A percentile compares a stretch with the other conserved stretches of the same genome.
These are phyloP conservation scores for Aricia agestis DNA, from an alignment of 1,140 invertebrate genomes.

Conservation along the genomic window DNA sequence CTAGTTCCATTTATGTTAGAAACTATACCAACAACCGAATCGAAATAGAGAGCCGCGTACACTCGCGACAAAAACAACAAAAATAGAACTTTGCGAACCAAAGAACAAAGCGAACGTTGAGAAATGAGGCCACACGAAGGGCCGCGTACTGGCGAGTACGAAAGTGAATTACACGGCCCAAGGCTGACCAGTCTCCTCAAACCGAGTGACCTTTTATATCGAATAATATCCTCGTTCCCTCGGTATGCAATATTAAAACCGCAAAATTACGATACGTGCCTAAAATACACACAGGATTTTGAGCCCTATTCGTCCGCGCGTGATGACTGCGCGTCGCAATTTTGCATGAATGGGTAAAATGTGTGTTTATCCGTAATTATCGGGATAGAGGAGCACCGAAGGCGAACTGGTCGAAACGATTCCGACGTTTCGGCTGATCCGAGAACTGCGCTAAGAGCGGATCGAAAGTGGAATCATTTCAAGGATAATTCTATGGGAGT, in stretches of 20 bases:
- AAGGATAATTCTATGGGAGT: not conserved
- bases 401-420: constrained; percentile 15
- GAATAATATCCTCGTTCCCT: constrained; percentile 69
- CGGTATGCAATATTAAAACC: constrained; percentile 53
- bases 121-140: constrained; percentile 70
- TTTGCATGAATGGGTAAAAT: constrained; percentile 17
- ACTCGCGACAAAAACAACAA: constrained; percentile 1
- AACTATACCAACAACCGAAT: not conserved
- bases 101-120: constrained; percentile 59
- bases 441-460: not conserved
- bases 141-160: constrained; percentile 57
- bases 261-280: constrained; percentile 37
- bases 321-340: not conserved
- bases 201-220: constrained; percentile 66
- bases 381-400: constrained; percentile 22
- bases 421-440: constrained; percentile 1
- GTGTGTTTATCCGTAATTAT: constrained; percentile 20
- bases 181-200: constrained; percentile 72
- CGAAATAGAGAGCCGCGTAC: not conserved
- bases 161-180: constrained; percentile 67
- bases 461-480: not conserved
- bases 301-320: constrained; percentile 23
- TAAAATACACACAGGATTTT: constrained; percentile 27
- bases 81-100: constrained; percentile 16
- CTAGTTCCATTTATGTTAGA: not conserved